Percentiles rank a stretch among this genome's conserved stretches.
phyloP scores from a whole-genome alignment of 2,113 vertebrate genomes.

The Heterotilapia buettikoferi region DNA sequence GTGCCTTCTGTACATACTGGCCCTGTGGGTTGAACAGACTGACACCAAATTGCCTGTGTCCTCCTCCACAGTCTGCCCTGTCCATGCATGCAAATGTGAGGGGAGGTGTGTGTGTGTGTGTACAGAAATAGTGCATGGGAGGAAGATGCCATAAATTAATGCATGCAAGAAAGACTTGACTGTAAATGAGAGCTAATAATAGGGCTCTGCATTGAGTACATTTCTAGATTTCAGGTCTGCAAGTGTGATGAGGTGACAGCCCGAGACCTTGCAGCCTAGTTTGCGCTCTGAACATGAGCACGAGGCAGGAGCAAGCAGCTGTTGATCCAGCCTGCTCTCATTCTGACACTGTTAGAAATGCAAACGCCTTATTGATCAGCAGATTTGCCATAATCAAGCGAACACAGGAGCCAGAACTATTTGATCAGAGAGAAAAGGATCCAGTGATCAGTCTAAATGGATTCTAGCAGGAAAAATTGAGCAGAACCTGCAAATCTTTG shows the following conservation, averaged over 20 bases:
- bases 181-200: not conserved
- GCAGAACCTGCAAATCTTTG: not conserved
- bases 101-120: not conserved
- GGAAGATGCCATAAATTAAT: not conserved
- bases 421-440: not conserved
- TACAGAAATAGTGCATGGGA: not conserved
- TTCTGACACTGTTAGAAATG: not conserved
- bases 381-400: not conserved
- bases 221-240: not conserved
- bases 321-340: not conserved
- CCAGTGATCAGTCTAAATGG: not conserved
- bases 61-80: slow-evolving; percentile 37
- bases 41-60: slow-evolving; percentile 48
- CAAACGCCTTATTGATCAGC: not conserved
- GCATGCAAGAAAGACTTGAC: not conserved
- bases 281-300: not conserved
- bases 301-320: not conserved
- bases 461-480: not conserved
- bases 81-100: slow-evolving; percentile 1
- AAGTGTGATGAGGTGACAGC: not conserved
- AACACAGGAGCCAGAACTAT: not conserved
- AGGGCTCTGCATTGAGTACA: not conserved
- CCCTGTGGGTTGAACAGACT: slow-evolving; percentile 50
- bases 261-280: not conserved
- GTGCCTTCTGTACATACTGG: slow-evolving; percentile 19